Evolutionary conservation across 2,888 invertebrate genomes (phyloP), one percentile per base, ranked within the genome.

Genomic region (Agriopis marginaria): DNA sequence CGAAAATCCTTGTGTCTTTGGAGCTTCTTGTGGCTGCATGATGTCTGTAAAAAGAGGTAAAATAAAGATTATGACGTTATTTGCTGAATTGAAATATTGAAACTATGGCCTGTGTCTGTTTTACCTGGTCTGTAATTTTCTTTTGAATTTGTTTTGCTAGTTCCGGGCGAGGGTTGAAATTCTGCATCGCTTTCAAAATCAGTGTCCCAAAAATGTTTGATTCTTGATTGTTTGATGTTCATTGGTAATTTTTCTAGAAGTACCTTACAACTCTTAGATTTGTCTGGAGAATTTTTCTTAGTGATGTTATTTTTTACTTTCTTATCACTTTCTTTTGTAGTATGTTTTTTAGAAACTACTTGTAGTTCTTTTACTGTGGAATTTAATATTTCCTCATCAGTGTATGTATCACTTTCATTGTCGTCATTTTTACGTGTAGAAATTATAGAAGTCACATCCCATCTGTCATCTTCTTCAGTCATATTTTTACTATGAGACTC

Each of bases 311-410:
- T 58, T 40, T 45, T 63, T 45, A 39, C 58, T 61, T 32, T 42
- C 45, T 8, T 44, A 62, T 67, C 11, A 51, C 8, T 49, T 64
- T 67, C 11, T 39, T 61, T 61, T 40, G 50, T 7, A 32, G 39
- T 39, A 8, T 14, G 32, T 44, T 42, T 8, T 10, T 17, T 56
- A 44, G 42, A 17, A 17, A 5, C 17, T 7, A 49, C 39, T 42
- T 61, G 61, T 42, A 44, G 8, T 42, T 58, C 58, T 11, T 66
- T 62, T 6, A 66, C 39, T 53, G 66, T 66, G 45, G 70, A 71
- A 70, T 77, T 73, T 75, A 91, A 88, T 79, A 88, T 87, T 77
- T 93, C 92, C 75, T 93, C 93, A 85, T 93, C 93, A 59, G 93
- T 92, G 68, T 79, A 93, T 64, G 92, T 92, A 61, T 92, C 91